Percentiles rank a stretch among this genome's conserved stretches.
phyloP scores from a whole-genome alignment of 2,888 invertebrate species.

The Spilarctia lutea region DNA sequence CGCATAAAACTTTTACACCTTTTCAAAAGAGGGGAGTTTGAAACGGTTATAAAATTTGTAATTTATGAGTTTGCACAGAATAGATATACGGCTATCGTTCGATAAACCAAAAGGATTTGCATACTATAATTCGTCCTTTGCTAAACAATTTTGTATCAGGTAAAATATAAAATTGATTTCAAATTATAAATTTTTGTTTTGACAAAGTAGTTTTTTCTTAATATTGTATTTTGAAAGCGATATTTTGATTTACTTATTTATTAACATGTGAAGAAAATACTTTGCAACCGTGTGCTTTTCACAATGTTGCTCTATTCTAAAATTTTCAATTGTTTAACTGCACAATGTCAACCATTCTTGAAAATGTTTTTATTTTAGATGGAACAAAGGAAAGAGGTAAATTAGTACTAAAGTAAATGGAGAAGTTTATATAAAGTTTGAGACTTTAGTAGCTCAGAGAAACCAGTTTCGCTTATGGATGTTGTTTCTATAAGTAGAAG shows the following conservation, averaged over 20 bases:
- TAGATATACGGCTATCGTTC: constrained; percentile 49
- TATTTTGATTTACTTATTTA: background rate
- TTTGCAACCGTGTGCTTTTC: no score
- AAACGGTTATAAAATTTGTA: constrained; percentile 69
- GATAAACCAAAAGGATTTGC: constrained; percentile 50
- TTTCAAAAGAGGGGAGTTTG: constrained; percentile 56
- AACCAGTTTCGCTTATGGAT: no score
- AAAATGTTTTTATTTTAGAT: no score
- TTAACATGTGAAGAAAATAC: no score
- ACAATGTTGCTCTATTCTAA: no score
- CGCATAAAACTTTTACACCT: constrained; percentile 72
- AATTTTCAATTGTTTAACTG: no score
- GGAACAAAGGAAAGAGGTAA: no score
- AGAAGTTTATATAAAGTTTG: no score
- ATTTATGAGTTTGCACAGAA: constrained; percentile 66
- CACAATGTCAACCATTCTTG: no score
- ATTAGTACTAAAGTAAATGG: no score
- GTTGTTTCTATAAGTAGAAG: no score
- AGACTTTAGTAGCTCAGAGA: no score
- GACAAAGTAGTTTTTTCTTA: background rate
- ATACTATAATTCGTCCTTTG: constrained; percentile 46
- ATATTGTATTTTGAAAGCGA: background rate
- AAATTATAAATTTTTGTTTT: constrained; percentile 16
- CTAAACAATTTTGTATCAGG: constrained; percentile 32
- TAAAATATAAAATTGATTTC: constrained; percentile 14